Base-by-base conservation (phyloP, 2,888 invertebrate genomes). In the Pollenia griseotomentosa region DNA sequence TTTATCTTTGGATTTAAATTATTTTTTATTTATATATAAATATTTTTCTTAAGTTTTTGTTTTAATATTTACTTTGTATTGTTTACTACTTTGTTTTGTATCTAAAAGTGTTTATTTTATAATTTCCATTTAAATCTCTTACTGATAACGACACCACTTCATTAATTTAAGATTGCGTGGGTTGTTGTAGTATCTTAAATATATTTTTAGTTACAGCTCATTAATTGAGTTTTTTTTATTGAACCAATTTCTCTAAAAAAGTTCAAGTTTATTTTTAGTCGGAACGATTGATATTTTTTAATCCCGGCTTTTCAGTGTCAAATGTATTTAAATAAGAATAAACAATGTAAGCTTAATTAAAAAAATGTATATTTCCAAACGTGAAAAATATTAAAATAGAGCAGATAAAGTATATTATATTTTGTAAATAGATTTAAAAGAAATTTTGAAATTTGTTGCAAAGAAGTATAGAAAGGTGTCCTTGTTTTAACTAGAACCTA, bases 161-260 rank as follows among this genome's bases (percentile, higher is more conserved):
- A 83, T 86, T 83, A 80, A 86, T 57, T 71, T 46, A 10, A 80
- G 46, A 80, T 80, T 71, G 80, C 75, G 86, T 83, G 79, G 83
- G 83, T 19, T 61, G 46, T 23, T 83, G 33, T 80, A 5, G 65
- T 51, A 61, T 55, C 23, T 46, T 53, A 0, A 33, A 33, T 33
- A 6, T 46, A 8, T 57, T 81, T 57, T n/a, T 44, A 44, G 33
- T 44, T 12, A 44, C 66, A 4, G 57, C 40, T 66, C 59, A 40
- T 19, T 70, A 42, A 33, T 57, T 33, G 33, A 12, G n/a, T 33
- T 33, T 19, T 16, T 23, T 65, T 46, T 40, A 33, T 68, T 59
- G 2, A 14, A 10, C 19, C 1, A 23, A 10, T 23, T 51, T 74
- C 40, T 33, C 40, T 16, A 42, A 33, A 33, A 5, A 33, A 42